Base-by-base conservation (phyloP, 1,140 invertebrate genomes). In the Bombus impatiens region DNA sequence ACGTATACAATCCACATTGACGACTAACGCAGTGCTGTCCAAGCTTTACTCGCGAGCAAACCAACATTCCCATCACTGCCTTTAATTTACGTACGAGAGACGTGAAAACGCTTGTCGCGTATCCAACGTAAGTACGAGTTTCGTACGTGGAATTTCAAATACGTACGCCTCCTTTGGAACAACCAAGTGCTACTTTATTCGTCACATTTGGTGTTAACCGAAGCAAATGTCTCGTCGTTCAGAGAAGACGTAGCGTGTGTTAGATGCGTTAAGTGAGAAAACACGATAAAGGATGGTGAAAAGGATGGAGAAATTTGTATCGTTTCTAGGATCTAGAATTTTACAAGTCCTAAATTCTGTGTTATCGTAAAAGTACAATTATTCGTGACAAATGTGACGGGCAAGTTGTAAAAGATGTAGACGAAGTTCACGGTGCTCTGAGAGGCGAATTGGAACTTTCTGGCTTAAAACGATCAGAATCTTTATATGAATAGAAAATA, bases 1-100 rank as follows among this genome's bases (percentile, higher is more conserved):
- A n/a, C 28, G 42, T 79, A 70, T 47, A 86, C 78, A 89, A n/a
- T 53, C 35, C 42, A 57, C 25, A 42, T 28, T 53, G 18, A 59
- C 53, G 22, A 53, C 35, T 37, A 76, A 76, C 10, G 32, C 75
- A 76, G 32, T 76, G 75, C 47, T 76, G 75, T 76, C 75, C 75
- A 76, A 76, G 12, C 28, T 76, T 37, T 12, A 76, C 1, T 76
- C 75, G 25, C 12, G 22, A 76, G 25, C 13, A 57, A 76, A 37
- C 18, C 32, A 32, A 28, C 12, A 40, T 72, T 42, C 12, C 37
- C 10, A 28, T 13, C 22, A 28, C 40, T 40, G 47, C 5, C 47
- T 42, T 28, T 40, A 15, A 18, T 28, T 22, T 37, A 12, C 18
- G 35, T 47, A 47, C 6, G 35, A 72, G 0, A n/a, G 1, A 68